Evolutionary conservation across 2,888 invertebrate genomes (phyloP).

Genomic region (Imbricaverruca yamaguchii): DNA sequence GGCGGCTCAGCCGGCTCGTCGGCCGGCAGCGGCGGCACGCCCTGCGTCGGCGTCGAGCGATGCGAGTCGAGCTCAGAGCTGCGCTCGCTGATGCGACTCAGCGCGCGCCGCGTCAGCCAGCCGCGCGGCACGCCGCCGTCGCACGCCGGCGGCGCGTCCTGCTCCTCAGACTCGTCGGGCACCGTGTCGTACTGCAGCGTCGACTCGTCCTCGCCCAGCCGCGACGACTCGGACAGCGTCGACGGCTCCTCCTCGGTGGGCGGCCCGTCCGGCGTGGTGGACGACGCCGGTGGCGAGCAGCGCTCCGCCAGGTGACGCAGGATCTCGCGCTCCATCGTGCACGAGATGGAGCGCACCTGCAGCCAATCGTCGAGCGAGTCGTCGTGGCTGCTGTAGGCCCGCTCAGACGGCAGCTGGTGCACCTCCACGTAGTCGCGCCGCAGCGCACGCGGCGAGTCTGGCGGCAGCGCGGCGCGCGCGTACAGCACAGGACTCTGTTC

Average conservation of each 20-base stretch:
- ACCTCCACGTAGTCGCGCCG: conserved; percentile 14
- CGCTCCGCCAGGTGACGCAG: neutral
- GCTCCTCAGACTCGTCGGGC: neutral
- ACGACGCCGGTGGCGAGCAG: neutral
- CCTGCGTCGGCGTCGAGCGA: neutral
- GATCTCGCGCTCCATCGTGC: neutral
- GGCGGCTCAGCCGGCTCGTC: neutral
- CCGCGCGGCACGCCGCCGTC: neutral
- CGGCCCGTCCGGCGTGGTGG: neutral
- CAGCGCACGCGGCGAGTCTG: neutral
- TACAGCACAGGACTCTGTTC: conserved; percentile 9
- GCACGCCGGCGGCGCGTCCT: neutral
- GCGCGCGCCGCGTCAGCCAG: conserved; percentile 51
- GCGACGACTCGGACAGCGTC: neutral
- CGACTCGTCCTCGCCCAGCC: conserved; percentile 1
- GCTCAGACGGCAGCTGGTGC: conserved; percentile 13
- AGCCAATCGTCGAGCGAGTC: conserved; percentile 12
- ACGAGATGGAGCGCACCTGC: neutral
- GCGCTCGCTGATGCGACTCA: conserved; percentile 77
- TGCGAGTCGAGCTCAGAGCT: conserved; percentile 44
- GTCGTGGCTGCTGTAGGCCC: neutral
- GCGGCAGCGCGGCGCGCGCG: conserved; percentile 5
- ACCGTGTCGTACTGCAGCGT: conserved; percentile 22
- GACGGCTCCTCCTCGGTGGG: neutral
- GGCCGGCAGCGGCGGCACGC: neutral